phyloP scores from a whole-genome alignment of 2,888 invertebrate species.

The Chouioia cunea region DNA sequence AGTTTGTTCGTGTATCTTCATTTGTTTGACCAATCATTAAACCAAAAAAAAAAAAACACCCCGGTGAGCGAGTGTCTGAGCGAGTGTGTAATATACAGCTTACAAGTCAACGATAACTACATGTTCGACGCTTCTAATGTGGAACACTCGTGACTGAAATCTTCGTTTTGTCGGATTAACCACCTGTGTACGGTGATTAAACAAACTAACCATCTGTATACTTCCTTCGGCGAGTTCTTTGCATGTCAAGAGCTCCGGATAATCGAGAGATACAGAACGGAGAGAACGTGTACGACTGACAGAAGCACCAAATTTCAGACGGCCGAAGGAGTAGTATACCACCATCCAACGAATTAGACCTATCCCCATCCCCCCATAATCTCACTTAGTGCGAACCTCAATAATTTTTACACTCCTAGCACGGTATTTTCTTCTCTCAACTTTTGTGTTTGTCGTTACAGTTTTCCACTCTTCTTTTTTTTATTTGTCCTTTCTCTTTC shows the following conservation, averaged over 20 bases:
- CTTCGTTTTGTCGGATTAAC: conserved; percentile 38
- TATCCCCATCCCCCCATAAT: conserved; percentile 35
- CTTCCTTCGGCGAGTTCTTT: conserved; percentile 35
- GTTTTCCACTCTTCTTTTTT: conserved; percentile 36
- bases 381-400: conserved; percentile 23
- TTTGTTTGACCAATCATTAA: conserved; percentile 23
- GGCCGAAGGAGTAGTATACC: conserved; percentile 45
- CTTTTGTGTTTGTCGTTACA: conserved; percentile 9
- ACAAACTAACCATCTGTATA: conserved; percentile 41
- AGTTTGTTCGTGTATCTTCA: conserved; percentile 23
- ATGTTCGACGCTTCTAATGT: conserved; percentile 43
- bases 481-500: conserved; percentile 37
- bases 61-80: conserved; percentile 12
- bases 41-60: no score
- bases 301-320: conserved; percentile 47
- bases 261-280: conserved; percentile 61
- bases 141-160: conserved; percentile 37
- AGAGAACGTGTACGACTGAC: conserved; percentile 49
- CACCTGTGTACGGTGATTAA: conserved; percentile 38
- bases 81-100: conserved; percentile 40
- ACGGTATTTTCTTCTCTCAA: conserved; percentile 39
- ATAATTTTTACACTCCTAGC: conserved; percentile 29
- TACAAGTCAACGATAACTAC: conserved; percentile 38
- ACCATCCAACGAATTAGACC: conserved; percentile 33
- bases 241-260: conserved; percentile 3